Percentiles rank a stretch among this genome's conserved stretches.
Evolutionary conservation across 2,888 invertebrate species (phyloP).

Genomic region (Siphlonurus alternatus): DNA sequence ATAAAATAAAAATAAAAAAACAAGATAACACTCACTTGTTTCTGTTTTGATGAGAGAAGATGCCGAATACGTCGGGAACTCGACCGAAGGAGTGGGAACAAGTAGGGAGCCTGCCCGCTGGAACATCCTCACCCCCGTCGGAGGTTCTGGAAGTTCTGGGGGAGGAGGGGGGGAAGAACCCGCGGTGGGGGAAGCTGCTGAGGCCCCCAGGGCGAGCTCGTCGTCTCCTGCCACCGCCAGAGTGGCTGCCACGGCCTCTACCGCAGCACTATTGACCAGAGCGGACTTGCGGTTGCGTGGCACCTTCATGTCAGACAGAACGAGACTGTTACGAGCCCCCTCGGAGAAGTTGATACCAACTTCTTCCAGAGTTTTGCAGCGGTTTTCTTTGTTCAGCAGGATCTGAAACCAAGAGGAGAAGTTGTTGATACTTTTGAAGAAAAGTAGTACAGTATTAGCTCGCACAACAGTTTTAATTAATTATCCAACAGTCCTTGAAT

Average conservation of each 20-base stretch:
- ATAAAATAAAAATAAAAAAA: not conserved
- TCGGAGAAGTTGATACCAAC: constrained; percentile 26
- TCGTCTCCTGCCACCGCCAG: constrained; percentile 21
- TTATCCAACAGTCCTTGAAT: too few species aligned
- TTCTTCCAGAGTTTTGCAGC: constrained; percentile 28
- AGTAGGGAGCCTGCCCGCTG: constrained; percentile 6
- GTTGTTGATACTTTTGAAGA: not conserved
- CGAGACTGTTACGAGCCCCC: constrained; percentile 23
- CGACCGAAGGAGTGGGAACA: constrained; percentile 16
- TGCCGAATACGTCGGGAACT: constrained; percentile 18
- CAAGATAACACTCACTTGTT: not conserved
- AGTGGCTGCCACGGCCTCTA: constrained; percentile 18
- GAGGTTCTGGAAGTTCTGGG: constrained; percentile 14
- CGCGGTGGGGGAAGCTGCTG: constrained; percentile 21
- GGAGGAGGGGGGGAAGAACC: constrained; percentile 11
- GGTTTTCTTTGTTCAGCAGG: constrained; percentile 27
- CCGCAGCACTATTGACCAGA: not conserved
- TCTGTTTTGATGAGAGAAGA: constrained; percentile 12
- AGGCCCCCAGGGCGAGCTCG: constrained; percentile 28
- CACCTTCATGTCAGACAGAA: constrained; percentile 24
- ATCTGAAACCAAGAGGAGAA: constrained; percentile 17
- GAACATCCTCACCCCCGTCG: not conserved
- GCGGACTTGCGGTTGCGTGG: too few species aligned
- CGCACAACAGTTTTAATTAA: too few species aligned
- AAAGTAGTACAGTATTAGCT: too few species aligned